Conservation (phyloP, 1,140 invertebrate genomes). For the Idris sp. region DNA sequence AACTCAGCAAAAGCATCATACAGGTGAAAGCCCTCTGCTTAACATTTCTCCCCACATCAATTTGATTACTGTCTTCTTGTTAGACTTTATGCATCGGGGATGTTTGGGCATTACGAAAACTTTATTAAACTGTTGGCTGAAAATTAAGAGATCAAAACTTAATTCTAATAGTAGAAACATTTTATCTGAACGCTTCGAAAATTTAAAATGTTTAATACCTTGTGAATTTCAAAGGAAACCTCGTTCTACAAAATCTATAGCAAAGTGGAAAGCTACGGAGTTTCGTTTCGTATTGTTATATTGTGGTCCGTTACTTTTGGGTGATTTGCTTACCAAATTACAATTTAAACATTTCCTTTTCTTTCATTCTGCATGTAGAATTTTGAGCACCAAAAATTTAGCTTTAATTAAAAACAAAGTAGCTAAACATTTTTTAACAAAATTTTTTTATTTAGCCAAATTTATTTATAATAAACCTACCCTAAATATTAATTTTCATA, state of each 20-base stretch:
- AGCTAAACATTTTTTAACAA: conserved; percentile 1
- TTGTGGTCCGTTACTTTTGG: conserved; percentile 15
- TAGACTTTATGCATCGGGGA: conserved; percentile 24
- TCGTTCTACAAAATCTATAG: conserved; percentile 1
- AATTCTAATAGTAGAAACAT: neutral
- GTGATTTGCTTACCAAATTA: conserved; percentile 5
- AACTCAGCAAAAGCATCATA: conserved; percentile 16
- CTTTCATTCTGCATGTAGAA: conserved; percentile 4
- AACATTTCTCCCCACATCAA: conserved; percentile 1
- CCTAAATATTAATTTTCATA: conserved; percentile 7
- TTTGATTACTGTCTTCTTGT: conserved; percentile 3
- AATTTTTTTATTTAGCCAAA: neutral
- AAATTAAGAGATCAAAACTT: neutral
- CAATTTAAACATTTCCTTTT: conserved; percentile 6
- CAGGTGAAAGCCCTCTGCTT: conserved; percentile 1
- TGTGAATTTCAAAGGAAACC: conserved; percentile 25
- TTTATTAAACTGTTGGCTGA: conserved; percentile 4
- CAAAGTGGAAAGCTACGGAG: conserved; percentile 26
- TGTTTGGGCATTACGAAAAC: conserved; percentile 5
- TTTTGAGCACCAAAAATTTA: conserved; percentile 3
- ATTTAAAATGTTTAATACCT: conserved; percentile 18
- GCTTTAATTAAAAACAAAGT: neutral
- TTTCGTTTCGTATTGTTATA: conserved; percentile 27
- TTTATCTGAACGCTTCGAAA: conserved; percentile 10
- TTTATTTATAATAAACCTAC: conserved; percentile 2